phyloP scores from a whole-genome alignment of 2,888 invertebrate genomes.

The Koerneria pararmatus region DNA sequence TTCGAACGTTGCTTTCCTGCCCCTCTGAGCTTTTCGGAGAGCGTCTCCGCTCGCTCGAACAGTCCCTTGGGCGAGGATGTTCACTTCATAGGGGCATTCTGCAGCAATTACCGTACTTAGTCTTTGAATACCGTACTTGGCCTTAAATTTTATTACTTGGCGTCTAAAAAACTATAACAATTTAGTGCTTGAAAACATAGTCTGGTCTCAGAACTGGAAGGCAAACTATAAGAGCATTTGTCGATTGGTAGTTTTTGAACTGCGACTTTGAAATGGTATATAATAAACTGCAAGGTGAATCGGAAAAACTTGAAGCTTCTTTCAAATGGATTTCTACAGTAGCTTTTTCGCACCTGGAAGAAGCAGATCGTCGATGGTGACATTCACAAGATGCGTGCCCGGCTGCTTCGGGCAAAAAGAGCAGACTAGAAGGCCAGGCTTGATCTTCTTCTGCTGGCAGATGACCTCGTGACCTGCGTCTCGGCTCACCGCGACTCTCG shows the following conservation, averaged over 20 bases:
- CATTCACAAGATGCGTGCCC: conserved; percentile 79
- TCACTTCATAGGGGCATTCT: conserved; percentile 59
- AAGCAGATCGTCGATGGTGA: conserved; percentile 82
- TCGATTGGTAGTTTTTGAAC: too few species aligned
- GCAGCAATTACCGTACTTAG: conserved; percentile 17
- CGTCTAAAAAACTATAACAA: too few species aligned
- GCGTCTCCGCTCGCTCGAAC: conserved; percentile 57
- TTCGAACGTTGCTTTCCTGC: conserved; percentile 56
- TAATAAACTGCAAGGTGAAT: too few species aligned
- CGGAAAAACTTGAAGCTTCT: background rate
- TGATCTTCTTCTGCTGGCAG: conserved; percentile 44
- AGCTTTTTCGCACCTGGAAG: conserved; percentile 58
- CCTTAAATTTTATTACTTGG: conserved; percentile 1
- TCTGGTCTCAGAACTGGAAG: too few species aligned
- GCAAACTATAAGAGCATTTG: too few species aligned
- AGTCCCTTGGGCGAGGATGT: conserved; percentile 45
- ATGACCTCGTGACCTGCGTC: conserved; percentile 42
- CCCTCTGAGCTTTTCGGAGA: conserved; percentile 49
- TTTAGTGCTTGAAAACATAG: too few species aligned
- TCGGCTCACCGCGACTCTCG: conserved; percentile 78
- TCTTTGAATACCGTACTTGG: background rate
- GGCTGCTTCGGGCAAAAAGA: conserved; percentile 77
- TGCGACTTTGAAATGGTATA: too few species aligned
- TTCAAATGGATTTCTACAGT: too few species aligned
- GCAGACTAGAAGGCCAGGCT: conserved; percentile 52